Conservation (phyloP, 2,888 invertebrate species). For the Hofmannophila pseudospretella region DNA sequence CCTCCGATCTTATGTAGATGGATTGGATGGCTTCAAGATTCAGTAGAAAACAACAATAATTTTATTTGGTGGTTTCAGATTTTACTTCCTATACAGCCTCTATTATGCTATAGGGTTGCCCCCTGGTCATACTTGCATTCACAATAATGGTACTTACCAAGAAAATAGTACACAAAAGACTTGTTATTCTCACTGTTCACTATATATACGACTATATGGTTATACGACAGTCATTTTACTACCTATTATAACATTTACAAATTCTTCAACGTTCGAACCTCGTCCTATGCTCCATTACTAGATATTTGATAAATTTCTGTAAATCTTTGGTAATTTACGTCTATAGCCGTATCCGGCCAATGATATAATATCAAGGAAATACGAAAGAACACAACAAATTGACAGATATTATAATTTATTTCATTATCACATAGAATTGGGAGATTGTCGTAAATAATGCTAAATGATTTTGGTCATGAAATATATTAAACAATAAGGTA, state of each 20-base stretch:
- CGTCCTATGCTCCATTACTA: no score
- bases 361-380: neutral
- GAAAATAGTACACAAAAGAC: slow-evolving; percentile 12
- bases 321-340: no score
- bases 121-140: no score
- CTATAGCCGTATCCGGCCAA: neutral
- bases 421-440: neutral
- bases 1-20: no score
- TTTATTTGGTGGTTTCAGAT: no score
- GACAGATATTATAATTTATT: neutral
- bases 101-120: no score
- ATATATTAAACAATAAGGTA: neutral
- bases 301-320: no score
- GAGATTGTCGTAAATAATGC: neutral
- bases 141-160: no score
- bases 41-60: no score
- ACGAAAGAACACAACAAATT: neutral
- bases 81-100: no score
- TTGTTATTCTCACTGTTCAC: slow-evolving; percentile 17
- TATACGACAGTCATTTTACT: slow-evolving; percentile 19
- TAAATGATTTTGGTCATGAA: neutral
- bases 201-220: slow-evolving; percentile 21
- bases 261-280: no score
- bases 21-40: no score
- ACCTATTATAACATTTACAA: neutral